Conservation (phyloP, 2,113 vertebrate species). For the Gambusia holbrooki region DNA sequence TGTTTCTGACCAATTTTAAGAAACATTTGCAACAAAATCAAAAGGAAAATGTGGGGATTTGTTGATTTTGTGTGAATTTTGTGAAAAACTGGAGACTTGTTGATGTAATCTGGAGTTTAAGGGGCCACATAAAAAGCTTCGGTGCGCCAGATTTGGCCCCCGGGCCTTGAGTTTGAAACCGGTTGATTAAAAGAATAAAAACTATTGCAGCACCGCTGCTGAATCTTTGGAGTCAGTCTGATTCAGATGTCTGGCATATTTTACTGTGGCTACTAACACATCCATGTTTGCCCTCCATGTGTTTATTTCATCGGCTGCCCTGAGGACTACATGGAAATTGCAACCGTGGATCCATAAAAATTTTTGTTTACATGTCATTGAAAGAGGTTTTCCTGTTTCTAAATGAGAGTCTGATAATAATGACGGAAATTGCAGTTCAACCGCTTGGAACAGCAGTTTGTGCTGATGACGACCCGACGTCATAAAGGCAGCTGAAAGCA, state of each 20-base stretch:
- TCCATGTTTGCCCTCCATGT: background rate
- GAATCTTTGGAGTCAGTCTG: background rate
- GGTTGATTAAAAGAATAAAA: background rate
- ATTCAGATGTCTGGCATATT: background rate
- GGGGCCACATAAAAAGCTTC: no score
- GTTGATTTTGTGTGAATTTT: no score
- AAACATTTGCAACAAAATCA: no score
- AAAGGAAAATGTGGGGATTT: no score
- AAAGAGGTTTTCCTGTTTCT: background rate
- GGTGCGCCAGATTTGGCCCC: no score
- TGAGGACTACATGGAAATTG: background rate
- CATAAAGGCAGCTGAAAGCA: slow-evolving; percentile 50
- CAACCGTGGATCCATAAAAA: background rate
- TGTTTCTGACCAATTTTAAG: no score
- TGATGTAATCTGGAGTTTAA: no score
- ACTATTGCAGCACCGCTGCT: background rate
- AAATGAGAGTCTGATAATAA: background rate
- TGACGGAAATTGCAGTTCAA: background rate
- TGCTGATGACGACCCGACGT: slow-evolving; percentile 51
- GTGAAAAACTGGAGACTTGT: no score
- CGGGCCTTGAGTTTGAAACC: no score
- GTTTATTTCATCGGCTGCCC: background rate
- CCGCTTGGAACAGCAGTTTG: slow-evolving; percentile 3
- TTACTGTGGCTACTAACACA: background rate
- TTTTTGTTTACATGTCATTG: background rate